Conservation (phyloP, 2,888 invertebrate genomes). For the Trichopria drosophilae region DNA sequence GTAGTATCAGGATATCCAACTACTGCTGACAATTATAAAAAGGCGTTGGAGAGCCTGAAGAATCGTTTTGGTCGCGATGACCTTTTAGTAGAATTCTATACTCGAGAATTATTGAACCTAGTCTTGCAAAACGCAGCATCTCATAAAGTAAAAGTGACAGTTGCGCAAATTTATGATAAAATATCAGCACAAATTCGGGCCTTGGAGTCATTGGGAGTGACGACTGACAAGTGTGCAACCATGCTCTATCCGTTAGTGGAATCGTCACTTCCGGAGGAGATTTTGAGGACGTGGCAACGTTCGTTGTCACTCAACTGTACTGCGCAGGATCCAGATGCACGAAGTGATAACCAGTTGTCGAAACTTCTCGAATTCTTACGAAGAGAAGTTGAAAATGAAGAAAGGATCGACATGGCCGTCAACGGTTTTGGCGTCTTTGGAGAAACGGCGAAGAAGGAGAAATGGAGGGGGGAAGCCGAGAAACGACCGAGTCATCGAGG, state of each 20-base stretch:
- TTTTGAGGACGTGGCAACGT: constrained; percentile 39
- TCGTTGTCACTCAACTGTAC: constrained; percentile 1
- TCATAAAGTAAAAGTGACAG: constrained; percentile 12
- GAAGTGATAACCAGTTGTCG: constrained; percentile 17
- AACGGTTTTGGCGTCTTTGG: constrained; percentile 17
- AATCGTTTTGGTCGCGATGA: constrained; percentile 38
- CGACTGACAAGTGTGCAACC: constrained; percentile 37
- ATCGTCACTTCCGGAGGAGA: constrained; percentile 40
- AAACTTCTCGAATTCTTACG: constrained; percentile 31
- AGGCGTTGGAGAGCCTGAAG: constrained; percentile 37
- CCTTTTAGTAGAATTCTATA: constrained; percentile 39
- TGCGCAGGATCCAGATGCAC: background rate
- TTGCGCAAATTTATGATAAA: constrained; percentile 33
- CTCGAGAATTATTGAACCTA: constrained; percentile 38
- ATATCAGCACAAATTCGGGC: constrained; percentile 37
- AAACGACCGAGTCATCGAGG: background rate
- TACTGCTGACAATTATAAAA: constrained; percentile 40
- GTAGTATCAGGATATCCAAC: constrained; percentile 39
- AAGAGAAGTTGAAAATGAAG: constrained; percentile 33
- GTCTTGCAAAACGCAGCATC: constrained; percentile 35
- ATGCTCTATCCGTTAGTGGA: constrained; percentile 46
- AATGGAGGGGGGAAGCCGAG: no score
- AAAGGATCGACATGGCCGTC: constrained; percentile 31
- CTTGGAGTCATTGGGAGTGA: constrained; percentile 36
- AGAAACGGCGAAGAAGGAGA: no score